These are phyloP conservation scores for Bombus impatiens DNA, from an alignment of 1,140 invertebrate species.

Conservation along the genomic window DNA sequence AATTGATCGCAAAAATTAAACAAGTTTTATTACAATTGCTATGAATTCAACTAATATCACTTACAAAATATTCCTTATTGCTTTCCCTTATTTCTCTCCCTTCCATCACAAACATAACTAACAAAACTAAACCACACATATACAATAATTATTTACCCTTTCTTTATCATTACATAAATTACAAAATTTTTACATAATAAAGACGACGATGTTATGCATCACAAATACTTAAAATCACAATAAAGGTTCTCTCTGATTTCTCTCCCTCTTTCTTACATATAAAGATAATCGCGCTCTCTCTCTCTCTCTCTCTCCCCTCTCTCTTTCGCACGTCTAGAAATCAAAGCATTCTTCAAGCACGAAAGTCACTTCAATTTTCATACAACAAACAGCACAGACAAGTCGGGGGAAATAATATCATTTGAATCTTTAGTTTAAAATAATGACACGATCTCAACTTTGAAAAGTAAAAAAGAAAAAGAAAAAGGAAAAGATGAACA, in stretches of 20 bases:
- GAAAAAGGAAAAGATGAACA: constrained; percentile 8
- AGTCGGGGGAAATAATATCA: not conserved
- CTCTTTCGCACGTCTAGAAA: constrained; percentile 16
- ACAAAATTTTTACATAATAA: not conserved
- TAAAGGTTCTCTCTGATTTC: constrained; percentile 22
- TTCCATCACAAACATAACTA: not conserved
- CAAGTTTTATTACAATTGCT: not conserved
- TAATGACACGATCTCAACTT: not conserved
- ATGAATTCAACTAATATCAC: not conserved
- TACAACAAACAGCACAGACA: not conserved
- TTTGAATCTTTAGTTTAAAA: not conserved
- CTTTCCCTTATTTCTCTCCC: not conserved
- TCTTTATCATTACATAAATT: not conserved
- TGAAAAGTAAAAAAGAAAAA: not conserved
- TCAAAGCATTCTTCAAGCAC: constrained; percentile 35
- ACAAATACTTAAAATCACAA: constrained; percentile 25
- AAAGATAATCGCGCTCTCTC: constrained; percentile 14
- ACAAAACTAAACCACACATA: not conserved
- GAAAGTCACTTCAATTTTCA: constrained; percentile 19
- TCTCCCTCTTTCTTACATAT: constrained; percentile 25
- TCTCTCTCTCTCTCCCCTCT: not conserved
- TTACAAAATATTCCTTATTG: not conserved
- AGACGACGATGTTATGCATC: not conserved
- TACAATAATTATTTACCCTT: not conserved
- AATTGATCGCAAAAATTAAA: not conserved